Evolutionary conservation across 2,888 invertebrate species (phyloP), one percentile per base, ranked within the genome.

Genomic region (Acronicta aceris): DNA sequence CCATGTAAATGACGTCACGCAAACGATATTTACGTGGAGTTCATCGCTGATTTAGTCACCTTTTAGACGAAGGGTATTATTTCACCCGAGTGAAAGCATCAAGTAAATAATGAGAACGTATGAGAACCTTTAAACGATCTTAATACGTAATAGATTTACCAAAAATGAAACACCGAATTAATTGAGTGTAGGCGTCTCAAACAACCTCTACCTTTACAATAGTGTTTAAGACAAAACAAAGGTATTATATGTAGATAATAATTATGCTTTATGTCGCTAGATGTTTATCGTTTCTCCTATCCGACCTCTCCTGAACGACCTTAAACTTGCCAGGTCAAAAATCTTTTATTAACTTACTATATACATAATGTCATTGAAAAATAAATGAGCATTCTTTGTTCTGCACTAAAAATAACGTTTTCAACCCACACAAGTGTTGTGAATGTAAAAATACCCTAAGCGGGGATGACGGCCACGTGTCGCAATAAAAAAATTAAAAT

Each of bases 401-500:
- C 55, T 42, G 27, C 13, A 16, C 25, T 55, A 52, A 47, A 59
- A 53, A 68, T 68, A 66, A 56, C 56, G n/a, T 61, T 53, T 49
- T 33, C 27, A 52, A 58, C 80, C 78, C 70, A 79, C 74, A 52
- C 65, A 49, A 56, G 55, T 59, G 43, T 59, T 58, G 67, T 63
- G 51, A 65, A 67, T 63, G 74, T 81, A 81, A 81, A 85, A 84
- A 84, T 84, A 87, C 77, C 81, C 87, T 83, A 82, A 71, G 84
- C 81, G 83, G 87, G 86, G 81, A 67, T 59, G 74, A 63, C 43
- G 73, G 53, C 46, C 74, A 78, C 71, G 79, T 76, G 74, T 67
- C 30, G 77, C 60, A 69, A 66, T 66, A 59, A 64, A 65, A 61
- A 64, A 76, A 59, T 27, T 49, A 59, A 68, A 67, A 66, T 55